Evolutionary conservation across 2,797 vertebrate species (phyloP), one percentile per base, ranked within the genome.

Genomic region (Halcyon smyrnensis): DNA sequence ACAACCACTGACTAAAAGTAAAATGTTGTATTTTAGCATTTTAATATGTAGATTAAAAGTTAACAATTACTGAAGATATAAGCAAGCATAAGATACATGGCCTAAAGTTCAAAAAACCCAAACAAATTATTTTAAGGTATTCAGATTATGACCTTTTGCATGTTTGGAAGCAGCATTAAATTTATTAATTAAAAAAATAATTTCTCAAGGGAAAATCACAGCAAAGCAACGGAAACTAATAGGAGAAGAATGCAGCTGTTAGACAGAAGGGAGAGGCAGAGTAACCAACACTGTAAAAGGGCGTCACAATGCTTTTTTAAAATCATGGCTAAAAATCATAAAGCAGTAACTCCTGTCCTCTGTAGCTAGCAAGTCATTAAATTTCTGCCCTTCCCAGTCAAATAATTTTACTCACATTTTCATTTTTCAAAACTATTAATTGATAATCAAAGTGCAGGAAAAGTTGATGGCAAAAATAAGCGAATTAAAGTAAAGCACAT

Each of bases 141-240:
- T 43, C 0, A 5, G 27, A 67, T 74, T 50, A 54, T 2, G 2
- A 53, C 2, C 2, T 48, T 54, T 27, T 21, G 0, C 30, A 3
- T 59, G 8, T 27, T 50, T 67, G 39, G 8, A 64, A 87, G 3
- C 5, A 67, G 8, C 5, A 56, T 54, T 76, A 39, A 5, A 5
- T 75, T 46, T 90, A 39, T 15, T 45, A 27, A 63, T 32, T n/a
- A 5, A 43, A 69, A 75, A 60, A 60, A 43, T 28, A 46, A 11
- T 39, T n/a, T 21, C 11, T 41, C 32, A n/a, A 34, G 10, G 12
- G 11, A 62, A 81, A 80, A 36, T 17, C 2, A 5, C 30, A 36
- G 21, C 19, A 59, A 62, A 64, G 11, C 4, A 64, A 69, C 25
- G 62, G 53, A 46, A 85, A 37, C 16, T 39, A 56, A 30, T 7